phyloP scores from a whole-genome alignment of 2,888 invertebrate genomes.

The Bombylius discolor region DNA sequence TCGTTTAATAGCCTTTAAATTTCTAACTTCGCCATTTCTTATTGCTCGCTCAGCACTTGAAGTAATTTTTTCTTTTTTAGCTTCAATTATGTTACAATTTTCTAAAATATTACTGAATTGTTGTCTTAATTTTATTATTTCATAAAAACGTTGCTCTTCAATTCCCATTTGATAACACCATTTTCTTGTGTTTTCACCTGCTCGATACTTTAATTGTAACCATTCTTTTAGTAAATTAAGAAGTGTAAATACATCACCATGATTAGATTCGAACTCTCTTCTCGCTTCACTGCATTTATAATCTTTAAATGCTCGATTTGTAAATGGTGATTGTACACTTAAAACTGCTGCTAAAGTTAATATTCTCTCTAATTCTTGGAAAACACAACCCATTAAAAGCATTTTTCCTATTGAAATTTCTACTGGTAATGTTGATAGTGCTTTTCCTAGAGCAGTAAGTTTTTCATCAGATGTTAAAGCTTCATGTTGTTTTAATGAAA shows the following conservation, averaged over 20 bases:
- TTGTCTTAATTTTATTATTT: slow-evolving; percentile 81
- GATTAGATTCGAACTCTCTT: slow-evolving; percentile 75
- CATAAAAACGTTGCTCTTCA: slow-evolving; percentile 95
- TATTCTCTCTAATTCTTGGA: slow-evolving; percentile 77
- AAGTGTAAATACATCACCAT: slow-evolving; percentile 89
- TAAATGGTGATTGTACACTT: slow-evolving; percentile 87
- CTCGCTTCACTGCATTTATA: slow-evolving; percentile 63
- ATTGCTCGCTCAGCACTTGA: slow-evolving; percentile 65
- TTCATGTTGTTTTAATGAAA: slow-evolving; percentile 76
- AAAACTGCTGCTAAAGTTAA: slow-evolving; percentile 81
- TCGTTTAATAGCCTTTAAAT: slow-evolving; percentile 67
- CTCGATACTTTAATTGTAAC: slow-evolving; percentile 59
- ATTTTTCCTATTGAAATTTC: slow-evolving; percentile 94
- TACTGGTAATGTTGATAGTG: slow-evolving; percentile 80
- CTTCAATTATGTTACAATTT: slow-evolving; percentile 50
- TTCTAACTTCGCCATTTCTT: slow-evolving; percentile 79
- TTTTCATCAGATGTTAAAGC: slow-evolving; percentile 68
- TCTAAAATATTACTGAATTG: slow-evolving; percentile 77
- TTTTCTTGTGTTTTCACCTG: slow-evolving; percentile 41
- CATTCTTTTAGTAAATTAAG: slow-evolving; percentile 80
- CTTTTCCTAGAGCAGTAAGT: slow-evolving; percentile 73
- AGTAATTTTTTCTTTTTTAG: slow-evolving; percentile 40
- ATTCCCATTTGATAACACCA: slow-evolving; percentile 87
- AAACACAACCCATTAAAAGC: slow-evolving; percentile 80
- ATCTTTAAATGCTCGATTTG: slow-evolving; percentile 76